Conservation (phyloP, 1,140 invertebrate species). For the Lethrus apterus region DNA sequence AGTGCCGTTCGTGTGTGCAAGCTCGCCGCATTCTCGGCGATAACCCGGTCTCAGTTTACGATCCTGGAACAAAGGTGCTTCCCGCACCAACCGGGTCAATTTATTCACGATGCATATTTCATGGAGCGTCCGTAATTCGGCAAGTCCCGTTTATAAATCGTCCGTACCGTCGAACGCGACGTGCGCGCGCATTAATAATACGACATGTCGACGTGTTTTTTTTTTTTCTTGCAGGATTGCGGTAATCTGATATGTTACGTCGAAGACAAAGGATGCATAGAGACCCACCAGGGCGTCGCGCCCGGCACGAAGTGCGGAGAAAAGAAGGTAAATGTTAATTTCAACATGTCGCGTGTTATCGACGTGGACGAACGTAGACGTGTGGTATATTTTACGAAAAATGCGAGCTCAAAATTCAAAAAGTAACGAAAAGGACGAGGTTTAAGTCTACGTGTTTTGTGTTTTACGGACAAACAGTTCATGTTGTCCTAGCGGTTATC, state of each 20-base stretch:
- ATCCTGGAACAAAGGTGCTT: too few species aligned
- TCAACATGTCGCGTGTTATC: too few species aligned
- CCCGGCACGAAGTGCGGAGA: conserved; percentile 53
- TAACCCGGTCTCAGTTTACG: not conserved
- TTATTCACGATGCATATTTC: conserved; percentile 4
- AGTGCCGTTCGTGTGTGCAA: too few species aligned
- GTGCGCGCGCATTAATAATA: conserved; percentile 3
- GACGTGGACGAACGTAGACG: too few species aligned
- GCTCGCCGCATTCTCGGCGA: not conserved
- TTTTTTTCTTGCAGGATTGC: conserved; percentile 25
- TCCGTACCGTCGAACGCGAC: not conserved
- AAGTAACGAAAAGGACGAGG: too few species aligned
- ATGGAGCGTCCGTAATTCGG: not conserved
- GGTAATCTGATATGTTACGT: conserved; percentile 41
- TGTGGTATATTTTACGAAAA: too few species aligned
- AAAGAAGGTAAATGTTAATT: conserved; percentile 33
- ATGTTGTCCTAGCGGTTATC: too few species aligned
- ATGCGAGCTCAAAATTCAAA: too few species aligned
- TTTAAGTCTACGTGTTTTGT: too few species aligned
- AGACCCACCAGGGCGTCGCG: conserved; percentile 48
- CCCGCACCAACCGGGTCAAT: conserved; percentile 2
- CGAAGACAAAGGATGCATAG: conserved; percentile 44
- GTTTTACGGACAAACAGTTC: too few species aligned
- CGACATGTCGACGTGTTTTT: conserved; percentile 9
- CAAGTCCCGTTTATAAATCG: not conserved